Base-by-base conservation (phyloP, 2,113 vertebrate genomes). In the Hippocampus guttulatus region DNA sequence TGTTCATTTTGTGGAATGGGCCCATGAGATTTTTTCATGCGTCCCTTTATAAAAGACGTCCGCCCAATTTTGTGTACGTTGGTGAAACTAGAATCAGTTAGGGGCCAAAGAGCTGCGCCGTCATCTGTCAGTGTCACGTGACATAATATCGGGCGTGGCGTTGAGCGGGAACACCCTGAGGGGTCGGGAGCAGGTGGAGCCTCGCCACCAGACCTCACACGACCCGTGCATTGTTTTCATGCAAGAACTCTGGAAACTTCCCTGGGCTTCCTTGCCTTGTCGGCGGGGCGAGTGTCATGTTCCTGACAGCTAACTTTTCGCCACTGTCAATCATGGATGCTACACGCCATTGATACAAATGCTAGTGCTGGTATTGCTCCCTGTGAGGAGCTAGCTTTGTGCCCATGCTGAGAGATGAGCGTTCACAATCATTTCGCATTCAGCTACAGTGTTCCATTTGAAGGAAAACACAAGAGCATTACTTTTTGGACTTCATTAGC, bases 131-230 rank as follows among this genome's bases (percentile, higher is more conserved):
- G 51, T 65, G 67, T 30, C 52, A 60, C 62, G 58, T 78, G 45
- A 62, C 23, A 74, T 18, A 60, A 15, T 5, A 4, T 60, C 23
- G 75, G 81, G 76, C 45, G 79, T 58, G 79, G 77, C 25, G 1
- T 18, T 58, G 12, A 16, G 25, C 10, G 25, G 57, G 23, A 58
- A 14, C 9, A 2, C 75, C 5, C n/a, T 66, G 64, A 67, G 0
- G 69, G 81, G 79, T 57, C 0, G 1, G 68, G 71, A 70, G 68
- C 86, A 84, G 81, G 79, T 87, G 82, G 75, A 72, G 41, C 23
- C 64, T 52, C 51, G 23, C 61, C 62, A 45, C 47, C 41, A 68
- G 62, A 57, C 62, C 38, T 57, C 67, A 33, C 47, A 61, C 9
- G 43, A 45, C 43, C 11, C 43, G 43, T 45, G 9, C 43, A 45